Evolutionary conservation across 2,113 vertebrate species (phyloP).

Genomic region (Crotalus helleri): DNA sequence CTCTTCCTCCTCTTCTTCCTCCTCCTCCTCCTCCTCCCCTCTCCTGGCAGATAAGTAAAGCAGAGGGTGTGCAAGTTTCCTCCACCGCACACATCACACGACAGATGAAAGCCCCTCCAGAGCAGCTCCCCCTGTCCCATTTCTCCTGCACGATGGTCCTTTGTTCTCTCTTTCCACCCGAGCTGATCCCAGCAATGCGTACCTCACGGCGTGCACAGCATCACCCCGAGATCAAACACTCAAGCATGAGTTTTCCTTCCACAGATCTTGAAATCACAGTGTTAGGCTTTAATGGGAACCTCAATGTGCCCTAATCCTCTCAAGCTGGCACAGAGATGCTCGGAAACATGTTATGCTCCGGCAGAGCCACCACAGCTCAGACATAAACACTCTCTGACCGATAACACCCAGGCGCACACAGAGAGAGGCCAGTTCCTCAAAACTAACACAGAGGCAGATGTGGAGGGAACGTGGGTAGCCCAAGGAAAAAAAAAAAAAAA

Average conservation of each 20-base stretch:
- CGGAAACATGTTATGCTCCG: slow-evolving; percentile 60
- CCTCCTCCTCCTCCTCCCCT: slow-evolving; percentile 18
- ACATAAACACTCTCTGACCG: slow-evolving; percentile 25
- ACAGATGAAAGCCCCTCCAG: slow-evolving; percentile 60
- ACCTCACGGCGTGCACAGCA: slow-evolving; percentile 64
- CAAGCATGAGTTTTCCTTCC: slow-evolving; percentile 62
- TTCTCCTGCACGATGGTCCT: slow-evolving; percentile 65
- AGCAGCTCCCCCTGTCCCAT: slow-evolving; percentile 63
- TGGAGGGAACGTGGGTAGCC: not conserved
- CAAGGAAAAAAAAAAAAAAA: not conserved
- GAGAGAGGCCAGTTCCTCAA: slow-evolving; percentile 35
- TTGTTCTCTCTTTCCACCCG: slow-evolving; percentile 67
- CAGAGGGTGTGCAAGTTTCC: slow-evolving; percentile 54
- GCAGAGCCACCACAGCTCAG: slow-evolving; percentile 43
- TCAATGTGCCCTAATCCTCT: slow-evolving; percentile 61
- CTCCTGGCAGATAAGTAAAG: slow-evolving; percentile 43
- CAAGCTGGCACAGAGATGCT: slow-evolving; percentile 56
- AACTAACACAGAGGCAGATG: slow-evolving; percentile 26
- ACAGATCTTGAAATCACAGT: slow-evolving; percentile 64
- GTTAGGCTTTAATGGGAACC: slow-evolving; percentile 63
- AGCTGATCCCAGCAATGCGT: slow-evolving; percentile 64
- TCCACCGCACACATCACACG: slow-evolving; percentile 55
- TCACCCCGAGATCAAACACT: slow-evolving; percentile 68
- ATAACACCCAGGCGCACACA: not conserved
- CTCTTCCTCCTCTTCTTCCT: slow-evolving; percentile 6